Base-by-base conservation (phyloP, 2,888 invertebrate genomes). In the Zhuqinia jingwanae region DNA sequence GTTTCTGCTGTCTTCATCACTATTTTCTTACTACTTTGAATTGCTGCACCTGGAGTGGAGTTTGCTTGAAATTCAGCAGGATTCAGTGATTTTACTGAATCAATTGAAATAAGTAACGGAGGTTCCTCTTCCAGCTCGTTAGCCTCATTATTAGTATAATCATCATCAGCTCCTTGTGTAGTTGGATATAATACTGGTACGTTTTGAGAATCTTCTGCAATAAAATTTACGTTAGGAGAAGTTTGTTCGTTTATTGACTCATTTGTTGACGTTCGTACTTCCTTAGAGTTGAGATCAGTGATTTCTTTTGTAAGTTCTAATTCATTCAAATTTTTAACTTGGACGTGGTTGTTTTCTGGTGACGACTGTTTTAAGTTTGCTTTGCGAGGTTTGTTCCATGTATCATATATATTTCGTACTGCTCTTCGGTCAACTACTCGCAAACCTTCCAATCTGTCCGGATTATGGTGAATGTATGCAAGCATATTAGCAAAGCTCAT, bases 401-500 rank as follows among this genome's bases (percentile, higher is more conserved):
- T 85, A 53, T 91, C 90, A 81, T 82, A 91, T 15, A 91, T 89
- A 80, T 91, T 91, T 53, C 90, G 56, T 13, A 91, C 88, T 3
- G 90, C 90, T 22, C 90, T 77, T 3, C 90, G 85, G 50, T 91
- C 90, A 20, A 91, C 88, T 6, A 90, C 47, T 22, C 90, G 65
- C 5, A 91, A 77, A 0, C 90, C 90, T 73, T 90, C 90, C 30
- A 90, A 36, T 6, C 88, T 80, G 42, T 91, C 90, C 0, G 90
- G 90, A 79, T 91, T 91, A 50, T 90, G 90, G 79, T 90, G 90
- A 47, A 90, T 88, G 47, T 90, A 91, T 25, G 89, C 88, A 25
- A 91, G 78, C 10, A 91, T 89, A 36, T 90, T 87, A 2, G 87
- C 80, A 68, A 90, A 90, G 5, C 82, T 65, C 86, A 90, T 77